These are phyloP conservation scores for Eurytoma adleriae DNA, from an alignment of 2,888 invertebrate genomes.

Conservation along the genomic window DNA sequence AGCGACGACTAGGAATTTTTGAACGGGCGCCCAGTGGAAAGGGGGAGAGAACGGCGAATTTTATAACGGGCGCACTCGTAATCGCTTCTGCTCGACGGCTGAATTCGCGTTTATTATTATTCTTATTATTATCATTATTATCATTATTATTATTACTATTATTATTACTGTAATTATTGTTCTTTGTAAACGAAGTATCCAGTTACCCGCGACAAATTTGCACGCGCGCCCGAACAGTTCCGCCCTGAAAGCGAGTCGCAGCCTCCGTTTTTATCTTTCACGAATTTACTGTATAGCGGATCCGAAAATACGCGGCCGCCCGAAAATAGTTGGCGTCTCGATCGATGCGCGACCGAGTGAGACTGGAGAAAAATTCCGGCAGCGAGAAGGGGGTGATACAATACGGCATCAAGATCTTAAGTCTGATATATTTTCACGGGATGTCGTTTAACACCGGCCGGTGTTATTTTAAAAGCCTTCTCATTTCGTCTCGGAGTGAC, in stretches of 20 bases:
- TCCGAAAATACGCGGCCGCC: constrained; percentile 41
- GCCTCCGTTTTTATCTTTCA: constrained; percentile 53
- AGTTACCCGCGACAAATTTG: constrained; percentile 56
- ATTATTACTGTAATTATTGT: constrained; percentile 23
- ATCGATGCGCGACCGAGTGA: constrained; percentile 39
- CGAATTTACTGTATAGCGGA: constrained; percentile 28
- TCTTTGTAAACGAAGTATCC: constrained; percentile 47
- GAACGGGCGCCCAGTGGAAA: background rate
- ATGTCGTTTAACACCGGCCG: no score
- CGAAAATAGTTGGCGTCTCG: constrained; percentile 38
- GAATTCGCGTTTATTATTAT: background rate
- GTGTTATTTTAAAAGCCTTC: no score
- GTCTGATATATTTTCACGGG: constrained; percentile 14
- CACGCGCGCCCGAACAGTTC: constrained; percentile 32
- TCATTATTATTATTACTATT: no score
- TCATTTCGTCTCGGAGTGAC: no score
- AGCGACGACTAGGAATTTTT: background rate
- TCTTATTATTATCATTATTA: no score
- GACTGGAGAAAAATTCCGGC: constrained; percentile 49
- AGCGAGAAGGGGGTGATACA: background rate
- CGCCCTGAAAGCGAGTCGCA: constrained; percentile 35
- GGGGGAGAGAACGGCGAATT: no score
- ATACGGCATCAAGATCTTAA: constrained; percentile 28
- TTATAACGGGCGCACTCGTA: no score
- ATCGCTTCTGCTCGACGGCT: background rate